These are phyloP conservation scores for Oceanites oceanicus DNA, from an alignment of 2,113 vertebrate genomes.

Conservation along the genomic window DNA sequence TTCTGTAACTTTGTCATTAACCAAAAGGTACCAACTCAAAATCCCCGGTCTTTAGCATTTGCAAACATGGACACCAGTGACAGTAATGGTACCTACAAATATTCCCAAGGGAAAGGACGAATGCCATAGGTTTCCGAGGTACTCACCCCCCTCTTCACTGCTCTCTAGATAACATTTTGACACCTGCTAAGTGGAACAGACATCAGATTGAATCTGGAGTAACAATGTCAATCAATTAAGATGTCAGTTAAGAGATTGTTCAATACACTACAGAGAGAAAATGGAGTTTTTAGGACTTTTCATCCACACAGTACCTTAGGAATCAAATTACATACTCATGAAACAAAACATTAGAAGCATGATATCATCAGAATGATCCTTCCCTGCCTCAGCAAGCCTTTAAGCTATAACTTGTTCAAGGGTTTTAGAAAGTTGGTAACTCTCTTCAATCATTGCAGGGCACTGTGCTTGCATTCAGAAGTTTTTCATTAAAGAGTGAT, in stretches of 20 bases:
- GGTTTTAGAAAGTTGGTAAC: neutral
- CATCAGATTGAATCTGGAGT: neutral
- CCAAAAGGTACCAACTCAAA: neutral
- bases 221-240: neutral
- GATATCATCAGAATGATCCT: neutral
- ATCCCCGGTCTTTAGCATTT: neutral
- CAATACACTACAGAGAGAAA: neutral
- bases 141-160: fast-evolving
- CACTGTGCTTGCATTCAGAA: neutral
- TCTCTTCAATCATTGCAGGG: neutral
- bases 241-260: neutral
- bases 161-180: neutral
- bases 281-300: neutral
- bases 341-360: neutral
- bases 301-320: neutral
- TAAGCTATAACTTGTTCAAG: neutral
- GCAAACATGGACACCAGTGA: neutral
- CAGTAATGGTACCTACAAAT: neutral
- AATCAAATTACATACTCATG: neutral
- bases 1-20: neutral
- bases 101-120: neutral
- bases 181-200: neutral
- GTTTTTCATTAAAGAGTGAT: neutral
- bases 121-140: neutral
- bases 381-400: neutral